Percentiles rank a stretch among this genome's conserved stretches.
Conservation (phyloP, 2,113 vertebrate genomes). For the Crocuta crocuta region DNA sequence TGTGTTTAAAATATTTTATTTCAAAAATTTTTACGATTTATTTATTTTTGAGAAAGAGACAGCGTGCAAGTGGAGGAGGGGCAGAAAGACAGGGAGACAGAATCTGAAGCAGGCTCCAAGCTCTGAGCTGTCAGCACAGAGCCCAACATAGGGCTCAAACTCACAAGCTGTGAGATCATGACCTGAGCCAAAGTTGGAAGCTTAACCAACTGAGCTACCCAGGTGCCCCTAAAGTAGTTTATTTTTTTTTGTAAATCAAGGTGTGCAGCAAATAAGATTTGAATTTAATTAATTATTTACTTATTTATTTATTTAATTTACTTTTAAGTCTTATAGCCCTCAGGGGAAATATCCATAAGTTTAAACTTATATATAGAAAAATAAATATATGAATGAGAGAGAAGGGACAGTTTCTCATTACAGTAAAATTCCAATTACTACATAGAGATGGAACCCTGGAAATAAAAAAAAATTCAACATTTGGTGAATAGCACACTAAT, state of each 20-base stretch:
- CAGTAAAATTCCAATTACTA: neutral
- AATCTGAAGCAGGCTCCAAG: too few species aligned
- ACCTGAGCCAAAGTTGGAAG: too few species aligned
- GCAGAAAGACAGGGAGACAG: too few species aligned
- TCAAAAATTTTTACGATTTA: neutral
- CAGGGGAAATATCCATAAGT: neutral
- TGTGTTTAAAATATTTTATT: neutral
- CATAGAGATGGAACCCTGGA: neutral
- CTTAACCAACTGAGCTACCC: too few species aligned
- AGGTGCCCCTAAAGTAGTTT: too few species aligned
- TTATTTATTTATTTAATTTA: neutral
- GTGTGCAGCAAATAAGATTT: neutral
- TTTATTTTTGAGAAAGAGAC: too few species aligned
- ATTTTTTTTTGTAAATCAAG: neutral
- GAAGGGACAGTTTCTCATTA: neutral
- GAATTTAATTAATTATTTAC: neutral
- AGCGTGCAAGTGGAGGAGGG: too few species aligned
- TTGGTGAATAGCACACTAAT: neutral
- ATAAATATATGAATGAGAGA: neutral
- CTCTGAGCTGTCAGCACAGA: too few species aligned
- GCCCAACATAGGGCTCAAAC: accelerated
- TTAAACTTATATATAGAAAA: neutral
- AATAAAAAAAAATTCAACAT: neutral
- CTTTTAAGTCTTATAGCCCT: neutral
- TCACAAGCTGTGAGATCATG: too few species aligned